Conservation (phyloP, 2,797 vertebrate species). For the Sebastes melanostomus region DNA sequence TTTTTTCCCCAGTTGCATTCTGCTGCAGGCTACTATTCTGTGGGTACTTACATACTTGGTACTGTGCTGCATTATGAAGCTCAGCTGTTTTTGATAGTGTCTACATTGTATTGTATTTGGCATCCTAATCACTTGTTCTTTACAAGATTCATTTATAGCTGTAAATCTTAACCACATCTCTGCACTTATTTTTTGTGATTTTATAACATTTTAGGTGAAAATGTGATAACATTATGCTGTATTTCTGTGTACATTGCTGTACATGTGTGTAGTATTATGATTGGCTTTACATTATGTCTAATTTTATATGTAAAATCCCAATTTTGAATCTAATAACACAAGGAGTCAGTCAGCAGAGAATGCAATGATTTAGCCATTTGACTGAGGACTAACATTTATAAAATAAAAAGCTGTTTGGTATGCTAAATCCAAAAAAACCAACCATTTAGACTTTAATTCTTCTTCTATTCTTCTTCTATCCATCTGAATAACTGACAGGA, state of each 20-base stretch:
- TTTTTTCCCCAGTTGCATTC: not conserved
- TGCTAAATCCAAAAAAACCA: not conserved
- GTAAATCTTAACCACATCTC: not conserved
- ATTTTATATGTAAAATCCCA: not conserved
- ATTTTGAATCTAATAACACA: not conserved
- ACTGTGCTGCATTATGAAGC: not conserved
- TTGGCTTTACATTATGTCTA: not conserved
- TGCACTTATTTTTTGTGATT: not conserved
- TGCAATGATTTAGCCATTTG: not conserved
- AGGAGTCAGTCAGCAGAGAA: not conserved
- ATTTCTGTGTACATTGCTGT: not conserved
- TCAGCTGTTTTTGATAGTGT: not conserved
- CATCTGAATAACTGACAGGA: not conserved
- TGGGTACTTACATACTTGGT: not conserved
- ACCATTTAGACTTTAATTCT: conserved; percentile 14
- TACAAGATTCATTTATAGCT: not conserved
- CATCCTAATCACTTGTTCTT: not conserved
- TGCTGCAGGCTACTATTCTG: not conserved
- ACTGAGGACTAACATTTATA: not conserved
- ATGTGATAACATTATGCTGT: rapidly evolving
- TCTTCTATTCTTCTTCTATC: not conserved
- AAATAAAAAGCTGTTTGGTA: conserved; percentile 12
- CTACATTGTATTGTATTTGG: not conserved
- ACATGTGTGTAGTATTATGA: not conserved
- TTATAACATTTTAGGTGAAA: not conserved